Percentiles rank a stretch among this genome's conserved stretches.
Evolutionary conservation across 92 coral and sea anemone genomes (phyloP).

Genomic region (Heliopora coerulea): DNA sequence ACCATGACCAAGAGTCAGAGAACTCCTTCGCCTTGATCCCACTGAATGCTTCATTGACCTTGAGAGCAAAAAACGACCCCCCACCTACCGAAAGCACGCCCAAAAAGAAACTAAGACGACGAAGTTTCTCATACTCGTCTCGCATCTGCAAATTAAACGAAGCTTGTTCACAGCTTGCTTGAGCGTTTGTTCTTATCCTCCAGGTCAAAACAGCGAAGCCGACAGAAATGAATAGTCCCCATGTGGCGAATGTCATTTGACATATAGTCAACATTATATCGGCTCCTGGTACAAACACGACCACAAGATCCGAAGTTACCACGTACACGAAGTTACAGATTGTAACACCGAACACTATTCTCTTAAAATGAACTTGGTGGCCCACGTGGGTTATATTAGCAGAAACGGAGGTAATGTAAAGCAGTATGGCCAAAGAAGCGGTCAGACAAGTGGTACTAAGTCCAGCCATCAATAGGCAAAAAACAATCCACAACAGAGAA

Average conservation of each 20-base stretch:
- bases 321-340: slow-evolving; percentile 51
- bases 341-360: slow-evolving; percentile 47
- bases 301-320: slow-evolving; percentile 59
- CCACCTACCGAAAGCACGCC: slow-evolving; percentile 52
- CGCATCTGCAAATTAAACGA: slow-evolving; percentile 33
- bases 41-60: slow-evolving; percentile 56
- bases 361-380: slow-evolving; percentile 51
- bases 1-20: slow-evolving; percentile 66
- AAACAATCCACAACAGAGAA: slow-evolving; percentile 30
- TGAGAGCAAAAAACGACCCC: slow-evolving; percentile 46
- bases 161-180: slow-evolving; percentile 43
- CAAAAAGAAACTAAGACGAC: slow-evolving; percentile 45
- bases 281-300: slow-evolving; percentile 47
- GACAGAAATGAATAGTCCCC: slow-evolving; percentile 65
- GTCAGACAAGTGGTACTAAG: slow-evolving; percentile 67
- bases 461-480: slow-evolving; percentile 47
- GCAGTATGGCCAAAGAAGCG: slow-evolving; percentile 62
- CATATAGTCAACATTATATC: slow-evolving; percentile 59
- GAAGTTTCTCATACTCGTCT: slow-evolving; percentile 49
- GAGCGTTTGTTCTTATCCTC: slow-evolving; percentile 61
- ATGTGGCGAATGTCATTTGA: slow-evolving; percentile 60
- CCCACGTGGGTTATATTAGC: slow-evolving; percentile 46
- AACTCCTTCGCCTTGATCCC: slow-evolving; percentile 20
- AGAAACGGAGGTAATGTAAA: slow-evolving; percentile 61
- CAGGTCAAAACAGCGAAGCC: slow-evolving; percentile 56